Percentiles rank a stretch among this genome's conserved stretches.
Evolutionary conservation across 35 echinoderm and acorn worm genomes (phyloP).

Genomic region (Holothuria glaberrima): DNA sequence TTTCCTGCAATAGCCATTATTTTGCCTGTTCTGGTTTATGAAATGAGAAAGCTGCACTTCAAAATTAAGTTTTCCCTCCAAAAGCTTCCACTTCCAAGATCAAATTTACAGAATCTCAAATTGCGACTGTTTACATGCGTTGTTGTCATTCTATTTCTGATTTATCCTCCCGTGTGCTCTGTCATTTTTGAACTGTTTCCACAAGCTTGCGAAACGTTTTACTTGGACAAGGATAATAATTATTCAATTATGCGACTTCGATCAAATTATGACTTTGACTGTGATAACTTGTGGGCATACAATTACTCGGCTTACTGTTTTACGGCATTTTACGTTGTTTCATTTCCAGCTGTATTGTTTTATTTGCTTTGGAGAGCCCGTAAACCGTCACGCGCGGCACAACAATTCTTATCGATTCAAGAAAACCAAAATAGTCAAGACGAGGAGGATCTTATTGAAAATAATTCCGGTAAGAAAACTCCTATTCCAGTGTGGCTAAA

Average conservation of each 20-base stretch:
- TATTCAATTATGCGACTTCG: constrained; percentile 1
- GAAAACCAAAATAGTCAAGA: neutral
- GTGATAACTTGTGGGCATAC: neutral
- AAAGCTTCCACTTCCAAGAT: neutral
- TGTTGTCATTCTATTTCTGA: constrained; percentile 29
- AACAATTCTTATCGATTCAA: neutral
- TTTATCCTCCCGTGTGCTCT: constrained; percentile 34
- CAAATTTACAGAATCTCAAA: neutral
- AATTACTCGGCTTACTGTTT: neutral
- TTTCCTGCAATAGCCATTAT: neutral
- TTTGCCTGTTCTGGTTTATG: constrained; percentile 13
- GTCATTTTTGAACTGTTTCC: constrained; percentile 55
- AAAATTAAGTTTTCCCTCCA: neutral
- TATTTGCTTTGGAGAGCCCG: constrained; percentile 17
- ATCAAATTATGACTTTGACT: constrained; percentile 45
- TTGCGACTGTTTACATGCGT: constrained; percentile 13
- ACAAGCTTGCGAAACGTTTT: constrained; percentile 41
- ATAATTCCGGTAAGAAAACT: neutral
- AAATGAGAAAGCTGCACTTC: neutral
- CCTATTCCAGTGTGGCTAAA: neutral
- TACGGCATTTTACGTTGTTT: constrained; percentile 27
- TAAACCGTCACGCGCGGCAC: neutral
- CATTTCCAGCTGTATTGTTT: constrained; percentile 26
- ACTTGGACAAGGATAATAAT: constrained; percentile 44
- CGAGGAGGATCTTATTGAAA: neutral